A percentile compares a stretch with the other conserved stretches of the same genome.
Evolutionary conservation across 92 coral and sea anemone species (phyloP).

Genomic region (Hydrozoanthus gracilis): DNA sequence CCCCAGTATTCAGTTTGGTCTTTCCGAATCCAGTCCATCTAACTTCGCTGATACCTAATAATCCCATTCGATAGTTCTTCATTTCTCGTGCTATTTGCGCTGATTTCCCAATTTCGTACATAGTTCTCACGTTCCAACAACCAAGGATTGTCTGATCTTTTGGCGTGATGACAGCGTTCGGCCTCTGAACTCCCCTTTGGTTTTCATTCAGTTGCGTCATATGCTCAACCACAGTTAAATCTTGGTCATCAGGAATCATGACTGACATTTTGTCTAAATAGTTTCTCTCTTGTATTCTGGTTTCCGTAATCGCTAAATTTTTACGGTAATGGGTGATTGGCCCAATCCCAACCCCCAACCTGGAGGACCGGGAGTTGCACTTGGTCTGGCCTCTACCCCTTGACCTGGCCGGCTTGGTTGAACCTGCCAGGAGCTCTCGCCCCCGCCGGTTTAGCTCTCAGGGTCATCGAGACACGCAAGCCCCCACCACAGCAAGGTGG

Average conservation of each 20-base stretch:
- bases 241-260: slow-evolving; percentile 10
- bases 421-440: not conserved
- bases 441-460: too few relatives aligned
- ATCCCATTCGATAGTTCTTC: not conserved
- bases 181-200: slow-evolving; percentile 12
- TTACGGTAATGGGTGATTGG: too few relatives aligned
- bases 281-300: not conserved
- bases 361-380: too few relatives aligned
- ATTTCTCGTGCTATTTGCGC: not conserved
- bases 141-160: not conserved
- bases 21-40: slow-evolving; percentile 1
- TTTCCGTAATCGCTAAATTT: slow-evolving; percentile 2
- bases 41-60: slow-evolving; percentile 15
- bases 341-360: not conserved
- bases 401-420: not conserved
- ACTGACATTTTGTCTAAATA: slow-evolving; percentile 2
- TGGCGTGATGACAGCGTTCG: not conserved
- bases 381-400: slow-evolving; percentile 10
- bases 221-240: slow-evolving; percentile 14
- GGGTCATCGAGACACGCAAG: not conserved
- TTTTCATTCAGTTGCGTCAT: slow-evolving; percentile 4
- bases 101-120: not conserved
- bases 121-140: too few relatives aligned
- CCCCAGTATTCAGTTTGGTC: not conserved
- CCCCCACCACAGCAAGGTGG: not conserved